Evolutionary conservation across 2,888 invertebrate species (phyloP), one percentile per base, ranked within the genome.

Genomic region (Apocheima hispidaria): DNA sequence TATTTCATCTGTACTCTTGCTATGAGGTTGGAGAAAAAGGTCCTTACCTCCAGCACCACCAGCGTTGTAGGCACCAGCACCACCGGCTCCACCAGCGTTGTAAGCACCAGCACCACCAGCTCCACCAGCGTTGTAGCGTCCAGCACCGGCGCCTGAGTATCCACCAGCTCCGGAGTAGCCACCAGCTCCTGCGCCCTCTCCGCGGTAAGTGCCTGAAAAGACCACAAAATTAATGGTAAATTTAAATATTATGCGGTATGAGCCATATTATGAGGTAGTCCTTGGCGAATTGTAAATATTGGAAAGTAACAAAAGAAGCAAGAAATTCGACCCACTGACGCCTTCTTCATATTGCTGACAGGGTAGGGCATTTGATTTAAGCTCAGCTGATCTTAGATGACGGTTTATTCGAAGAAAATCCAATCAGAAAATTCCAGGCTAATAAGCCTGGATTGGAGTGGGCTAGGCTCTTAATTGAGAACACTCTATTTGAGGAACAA

Each of bases 141-240:
- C 56, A 26, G 66, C 69, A 40, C 62, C 59, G n/a, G 63, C 65
- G 12, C 68, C 69, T 9, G 73, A 69, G 54, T 75, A 75, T 20
- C 72, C 75, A 30, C 77, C 69, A 53, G 63, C 63, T 2, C 72
- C 69, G 16, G 69, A 64, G 49, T 71, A 69, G 2, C 69, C 76
- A 43, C 74, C 74, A 6, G 74, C 63, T 10, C 73, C 73, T 23
- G 85, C 87, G 4, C 90, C 92, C 63, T 92, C 92, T 71, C 91
- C 92, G 75, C 81, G 88, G 87, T 92, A 92, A 23, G 87, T 74
- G 63, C 92, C 92, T 92, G 80, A 1, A 83, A 78, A 35, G 20
- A 49, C 5, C 10, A 26, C 41, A 41, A 21, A 41, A n/a, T n/a
- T 3, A 9, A 23, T 12, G 40, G 9, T 2, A 3, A 6, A n/a